Base-by-base conservation (phyloP, 2,797 vertebrate species). In the Spinibarbus caldwelli region DNA sequence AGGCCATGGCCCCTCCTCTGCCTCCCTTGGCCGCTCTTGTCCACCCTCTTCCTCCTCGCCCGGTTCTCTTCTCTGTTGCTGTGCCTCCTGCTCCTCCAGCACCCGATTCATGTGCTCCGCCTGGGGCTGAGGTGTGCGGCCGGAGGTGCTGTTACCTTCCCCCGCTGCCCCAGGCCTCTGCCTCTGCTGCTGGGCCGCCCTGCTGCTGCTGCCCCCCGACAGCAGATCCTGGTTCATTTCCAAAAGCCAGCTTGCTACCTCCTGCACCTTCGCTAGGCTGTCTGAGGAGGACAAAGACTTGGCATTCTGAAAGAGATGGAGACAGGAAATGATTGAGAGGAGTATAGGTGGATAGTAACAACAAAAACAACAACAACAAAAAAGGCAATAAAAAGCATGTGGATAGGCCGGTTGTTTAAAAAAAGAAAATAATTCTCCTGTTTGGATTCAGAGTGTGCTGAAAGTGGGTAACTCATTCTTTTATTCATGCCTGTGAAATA, bases 171-270 rank as follows among this genome's bases (percentile, higher is more conserved):
- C 97, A 90, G 96, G 96, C 92, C 96, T 96, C 92, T 97, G 96
- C 92, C 96, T 96, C 92, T 97, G 97, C 57, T 85, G 83, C 75
- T 85, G 79, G 67, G 79, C 86, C 96, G 96, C 97, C 95, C 96
- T 94, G 95, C 97, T 96, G 96, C 98, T 97, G 97, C 98, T 98
- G 97, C 97, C 97, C 97, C 97, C 97, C 97, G 98, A 99, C 96
- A 99, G 97, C 97, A 99, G 96, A 97, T 99, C 98, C 96, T 98
- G 98, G 98, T 99, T 99, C 98, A 99, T 99, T 97, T 99, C 98
- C 98, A 99, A 99, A 98, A 99, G 97, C 98, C 98, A 99, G 98
- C 97, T 99, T 99, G 98, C 98, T 96, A 99, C 97, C 97, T 99
- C 98, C 96, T 99, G 98, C 92, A 99, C 98, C 96, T 98, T 99